These are phyloP conservation scores for Eumerus sabulonum DNA, from an alignment of 2,888 invertebrate genomes.

Conservation along the genomic window DNA sequence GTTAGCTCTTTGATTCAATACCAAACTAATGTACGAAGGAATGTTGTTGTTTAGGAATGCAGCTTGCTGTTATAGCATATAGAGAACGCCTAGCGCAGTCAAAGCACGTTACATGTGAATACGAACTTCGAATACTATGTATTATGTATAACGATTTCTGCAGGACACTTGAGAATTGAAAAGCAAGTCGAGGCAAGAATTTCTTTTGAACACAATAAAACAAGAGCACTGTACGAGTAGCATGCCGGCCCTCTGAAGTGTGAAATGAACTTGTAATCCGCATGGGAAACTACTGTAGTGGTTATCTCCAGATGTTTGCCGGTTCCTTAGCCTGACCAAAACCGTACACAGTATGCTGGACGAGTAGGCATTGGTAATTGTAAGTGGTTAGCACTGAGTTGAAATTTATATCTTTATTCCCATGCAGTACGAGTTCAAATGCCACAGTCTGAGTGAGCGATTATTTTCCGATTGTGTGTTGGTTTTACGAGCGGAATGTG, in stretches of 20 bases:
- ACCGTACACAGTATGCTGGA: constrained; percentile 14
- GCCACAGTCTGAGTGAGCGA: constrained; percentile 30
- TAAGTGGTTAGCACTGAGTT: constrained; percentile 47
- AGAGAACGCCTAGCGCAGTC: too few species aligned
- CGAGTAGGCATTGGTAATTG: constrained; percentile 42
- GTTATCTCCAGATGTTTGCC: constrained; percentile 35
- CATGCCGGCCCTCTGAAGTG: constrained; percentile 38
- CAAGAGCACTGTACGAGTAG: constrained; percentile 5
- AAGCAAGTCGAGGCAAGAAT: constrained; percentile 30
- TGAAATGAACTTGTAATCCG: constrained; percentile 60
- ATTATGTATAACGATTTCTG: background rate
- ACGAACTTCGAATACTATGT: too few species aligned
- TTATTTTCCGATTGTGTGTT: constrained; percentile 50
- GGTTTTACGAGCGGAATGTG: constrained; percentile 26
- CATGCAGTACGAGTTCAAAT: constrained; percentile 3
- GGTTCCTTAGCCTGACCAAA: constrained; percentile 1
- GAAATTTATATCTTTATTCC: constrained; percentile 45
- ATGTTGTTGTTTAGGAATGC: too few species aligned
- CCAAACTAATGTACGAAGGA: too few species aligned
- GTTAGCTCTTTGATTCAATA: too few species aligned
- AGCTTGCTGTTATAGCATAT: too few species aligned
- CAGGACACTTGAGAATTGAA: constrained; percentile 26
- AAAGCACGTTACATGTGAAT: too few species aligned
- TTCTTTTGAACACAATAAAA: constrained; percentile 31
- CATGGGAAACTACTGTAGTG: constrained; percentile 18